Conservation (phyloP, 1,140 invertebrate species). For the Papilio xuthus region DNA sequence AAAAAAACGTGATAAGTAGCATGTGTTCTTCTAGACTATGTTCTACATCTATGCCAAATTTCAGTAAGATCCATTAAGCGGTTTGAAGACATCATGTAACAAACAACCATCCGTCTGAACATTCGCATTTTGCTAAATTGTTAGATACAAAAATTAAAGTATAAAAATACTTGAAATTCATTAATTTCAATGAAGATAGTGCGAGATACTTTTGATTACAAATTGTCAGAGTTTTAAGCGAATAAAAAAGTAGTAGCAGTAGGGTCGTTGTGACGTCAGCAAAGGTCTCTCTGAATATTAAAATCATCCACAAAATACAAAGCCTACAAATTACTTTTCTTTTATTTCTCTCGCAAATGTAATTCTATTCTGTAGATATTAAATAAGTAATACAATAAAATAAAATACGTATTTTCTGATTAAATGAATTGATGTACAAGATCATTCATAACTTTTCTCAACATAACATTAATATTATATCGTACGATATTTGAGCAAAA, state of each 20-base stretch:
- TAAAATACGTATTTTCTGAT: neutral
- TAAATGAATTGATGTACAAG: neutral
- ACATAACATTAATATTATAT: neutral
- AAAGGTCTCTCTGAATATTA: constrained; percentile 8
- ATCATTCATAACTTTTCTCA: neutral
- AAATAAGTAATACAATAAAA: neutral
- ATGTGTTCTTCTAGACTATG: no score
- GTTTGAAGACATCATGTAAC: no score
- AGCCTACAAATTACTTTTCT: constrained; percentile 10
- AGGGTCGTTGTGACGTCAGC: neutral
- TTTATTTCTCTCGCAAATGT: neutral
- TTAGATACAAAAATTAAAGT: neutral
- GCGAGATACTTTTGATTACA: neutral
- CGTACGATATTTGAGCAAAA: neutral
- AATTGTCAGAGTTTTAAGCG: neutral
- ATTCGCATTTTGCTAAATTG: no score
- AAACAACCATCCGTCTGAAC: no score
- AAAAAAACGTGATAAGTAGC: no score
- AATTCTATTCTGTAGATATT: constrained; percentile 8
- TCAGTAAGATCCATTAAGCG: no score
- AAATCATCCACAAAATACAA: constrained; percentile 8
- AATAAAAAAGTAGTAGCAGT: neutral
- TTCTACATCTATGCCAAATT: no score
- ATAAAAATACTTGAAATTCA: neutral
- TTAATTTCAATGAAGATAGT: neutral